Evolutionary conservation across 2,113 vertebrate species (phyloP).

Genomic region (Barnardius zonarius): DNA sequence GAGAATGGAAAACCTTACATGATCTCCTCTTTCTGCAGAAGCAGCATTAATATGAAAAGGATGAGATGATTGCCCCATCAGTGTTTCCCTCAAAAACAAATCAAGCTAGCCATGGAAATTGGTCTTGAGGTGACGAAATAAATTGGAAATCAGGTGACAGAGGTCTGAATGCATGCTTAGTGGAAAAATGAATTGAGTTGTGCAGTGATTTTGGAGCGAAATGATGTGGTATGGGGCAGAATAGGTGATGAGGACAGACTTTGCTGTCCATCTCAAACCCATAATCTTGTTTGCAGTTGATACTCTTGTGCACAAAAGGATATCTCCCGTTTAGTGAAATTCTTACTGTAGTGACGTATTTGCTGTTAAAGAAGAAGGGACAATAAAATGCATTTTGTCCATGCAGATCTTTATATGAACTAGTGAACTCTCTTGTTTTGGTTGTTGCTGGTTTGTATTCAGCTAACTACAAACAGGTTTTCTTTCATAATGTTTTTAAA

Average conservation of each 20-base stretch:
- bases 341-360: background rate
- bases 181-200: background rate
- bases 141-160: background rate
- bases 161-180: background rate
- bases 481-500: background rate
- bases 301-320: background rate
- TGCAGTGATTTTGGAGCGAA: background rate
- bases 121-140: background rate
- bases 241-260: background rate
- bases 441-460: background rate
- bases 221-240: rapidly evolving
- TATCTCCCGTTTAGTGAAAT: background rate
- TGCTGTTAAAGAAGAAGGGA: background rate
- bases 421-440: background rate
- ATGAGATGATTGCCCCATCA: background rate
- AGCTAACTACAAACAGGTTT: background rate
- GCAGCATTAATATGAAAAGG: background rate
- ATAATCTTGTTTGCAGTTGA: background rate
- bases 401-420: background rate
- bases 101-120: background rate
- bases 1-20: background rate
- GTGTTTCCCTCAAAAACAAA: background rate
- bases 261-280: background rate
- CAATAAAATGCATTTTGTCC: background rate
- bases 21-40: background rate